Percentiles rank a stretch among this genome's conserved stretches.
Evolutionary conservation across 92 coral and sea anemone genomes (phyloP).

Genomic region (Actinostola sp.): DNA sequence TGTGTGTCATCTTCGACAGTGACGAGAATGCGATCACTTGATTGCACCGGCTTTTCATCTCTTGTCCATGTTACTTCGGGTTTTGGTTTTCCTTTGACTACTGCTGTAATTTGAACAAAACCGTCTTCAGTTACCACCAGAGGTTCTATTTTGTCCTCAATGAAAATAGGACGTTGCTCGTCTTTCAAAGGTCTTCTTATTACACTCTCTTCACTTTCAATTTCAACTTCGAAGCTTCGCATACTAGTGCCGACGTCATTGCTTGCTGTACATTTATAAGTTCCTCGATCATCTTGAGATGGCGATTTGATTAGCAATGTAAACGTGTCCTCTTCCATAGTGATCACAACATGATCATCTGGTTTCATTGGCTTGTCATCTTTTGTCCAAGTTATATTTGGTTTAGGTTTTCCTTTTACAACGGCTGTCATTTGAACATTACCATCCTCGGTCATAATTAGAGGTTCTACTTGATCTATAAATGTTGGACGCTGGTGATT

Average conservation of each 20-base stretch:
- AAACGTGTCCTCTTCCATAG: slow-evolving; percentile 64
- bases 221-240: slow-evolving; percentile 72
- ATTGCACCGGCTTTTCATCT: slow-evolving; percentile 59
- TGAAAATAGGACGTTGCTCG: slow-evolving; percentile 17
- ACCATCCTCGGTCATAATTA: slow-evolving; percentile 69
- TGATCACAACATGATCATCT: slow-evolving; percentile 50
- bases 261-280: slow-evolving; percentile 79
- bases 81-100: slow-evolving; percentile 60
- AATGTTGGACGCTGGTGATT: slow-evolving; percentile 40
- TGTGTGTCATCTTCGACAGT: slow-evolving; percentile 64
- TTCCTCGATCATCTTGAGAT: slow-evolving; percentile 75
- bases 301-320: slow-evolving; percentile 77
- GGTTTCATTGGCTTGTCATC: slow-evolving; percentile 63
- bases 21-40: slow-evolving; percentile 55
- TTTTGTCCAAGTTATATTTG: slow-evolving; percentile 77
- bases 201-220: slow-evolving; percentile 52
- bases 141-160: slow-evolving; percentile 40
- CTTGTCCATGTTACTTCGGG: slow-evolving; percentile 68
- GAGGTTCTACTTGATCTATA: slow-evolving; percentile 38
- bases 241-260: slow-evolving; percentile 65
- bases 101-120: slow-evolving; percentile 68
- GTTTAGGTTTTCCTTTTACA: slow-evolving; percentile 76
- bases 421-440: slow-evolving; percentile 71
- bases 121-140: slow-evolving; percentile 83
- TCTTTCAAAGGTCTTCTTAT: slow-evolving; percentile 29